Conservation (phyloP, 1,140 invertebrate species). For the Dolichoris vasculosae region DNA sequence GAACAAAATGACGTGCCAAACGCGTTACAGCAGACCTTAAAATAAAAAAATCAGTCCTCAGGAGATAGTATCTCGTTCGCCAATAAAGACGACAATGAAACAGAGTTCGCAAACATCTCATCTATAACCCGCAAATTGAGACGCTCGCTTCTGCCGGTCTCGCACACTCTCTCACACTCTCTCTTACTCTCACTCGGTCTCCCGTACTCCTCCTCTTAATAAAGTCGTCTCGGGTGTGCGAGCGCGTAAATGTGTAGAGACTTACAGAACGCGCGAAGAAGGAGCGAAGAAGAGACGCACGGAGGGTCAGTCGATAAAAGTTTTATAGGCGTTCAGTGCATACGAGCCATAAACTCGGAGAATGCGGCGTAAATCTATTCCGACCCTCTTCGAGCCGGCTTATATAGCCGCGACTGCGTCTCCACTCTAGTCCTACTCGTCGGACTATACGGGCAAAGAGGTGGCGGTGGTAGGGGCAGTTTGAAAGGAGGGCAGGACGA, state of each 20-base stretch:
- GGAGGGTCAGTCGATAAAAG: constrained; percentile 53
- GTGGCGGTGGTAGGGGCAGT: constrained; percentile 50
- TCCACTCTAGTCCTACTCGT: constrained; percentile 62
- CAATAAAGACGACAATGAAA: constrained; percentile 42
- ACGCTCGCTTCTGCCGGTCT: constrained; percentile 1
- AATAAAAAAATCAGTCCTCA: constrained; percentile 13
- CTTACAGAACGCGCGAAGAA: constrained; percentile 13
- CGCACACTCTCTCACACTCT: constrained; percentile 3
- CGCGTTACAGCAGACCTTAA: background rate
- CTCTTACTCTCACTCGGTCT: background rate
- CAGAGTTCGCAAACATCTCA: constrained; percentile 22
- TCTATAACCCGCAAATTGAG: constrained; percentile 48
- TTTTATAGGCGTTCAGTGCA: constrained; percentile 59
- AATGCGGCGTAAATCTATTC: constrained; percentile 67
- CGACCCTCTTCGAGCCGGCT: constrained; percentile 58
- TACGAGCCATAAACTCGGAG: constrained; percentile 63
- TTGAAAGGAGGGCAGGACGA: constrained; percentile 55
- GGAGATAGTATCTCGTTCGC: background rate
- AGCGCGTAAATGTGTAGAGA: background rate
- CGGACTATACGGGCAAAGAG: constrained; percentile 50
- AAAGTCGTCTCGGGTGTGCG: constrained; percentile 14
- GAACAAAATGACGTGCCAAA: constrained; percentile 4
- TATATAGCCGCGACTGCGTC: constrained; percentile 56
- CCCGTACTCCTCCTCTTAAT: constrained; percentile 4
- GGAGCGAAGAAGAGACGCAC: constrained; percentile 24